Base-by-base conservation (phyloP, 2,113 vertebrate species). In the Heteronetta atricapilla region DNA sequence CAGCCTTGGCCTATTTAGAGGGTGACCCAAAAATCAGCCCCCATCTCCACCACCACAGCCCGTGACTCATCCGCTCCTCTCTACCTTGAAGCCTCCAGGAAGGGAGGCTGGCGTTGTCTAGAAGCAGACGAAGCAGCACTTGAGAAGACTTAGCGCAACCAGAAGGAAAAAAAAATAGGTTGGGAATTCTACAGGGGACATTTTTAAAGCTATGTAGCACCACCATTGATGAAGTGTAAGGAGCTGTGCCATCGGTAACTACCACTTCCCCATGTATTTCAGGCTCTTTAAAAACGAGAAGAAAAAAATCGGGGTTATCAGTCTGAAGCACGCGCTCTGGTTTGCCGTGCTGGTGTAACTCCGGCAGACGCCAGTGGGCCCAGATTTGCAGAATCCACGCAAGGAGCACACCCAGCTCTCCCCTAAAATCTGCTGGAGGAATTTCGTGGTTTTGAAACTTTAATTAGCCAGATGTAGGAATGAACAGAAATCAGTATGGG, bases 1-100 rank as follows among this genome's bases (percentile, higher is more conserved):
- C n/a, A 1, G 0, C 59, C 2, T 1, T 56, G 63, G 13, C 44
- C 38, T n/a, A 2, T 48, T 86, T n/a, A 16, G 59, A 48, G 34
- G 56, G 56, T 53, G 79, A 77, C 70, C 77, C 42, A 48, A 70
- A 29, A 53, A 21, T 21, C 38, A 59, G 34, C 36, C 23, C 59
- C 31, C 19, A 10, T 20, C 69, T 64, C 5, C 12, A 70, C 25
- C 81, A 48, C 50, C 34, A 13, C 7, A 67, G 87, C 70, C 48
- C 8, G 5, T 66, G 78, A 82, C 88, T 78, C 82, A 50, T 29
- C n/a, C 3, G 3, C 81, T 89, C 44, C 72, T 40, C 77, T 59
- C 82, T 46, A 3, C 4, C 83, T 66, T 26, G 33, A 76, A 76
- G 40, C 16, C 58, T 82, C 67, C 48, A 52, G 53, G 90, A 93